Percentiles rank a stretch among this genome's conserved stretches.
These are phyloP conservation scores for Leptinotarsa defecta DNA, from an alignment of 1,140 invertebrate species.

Conservation along the genomic window DNA sequence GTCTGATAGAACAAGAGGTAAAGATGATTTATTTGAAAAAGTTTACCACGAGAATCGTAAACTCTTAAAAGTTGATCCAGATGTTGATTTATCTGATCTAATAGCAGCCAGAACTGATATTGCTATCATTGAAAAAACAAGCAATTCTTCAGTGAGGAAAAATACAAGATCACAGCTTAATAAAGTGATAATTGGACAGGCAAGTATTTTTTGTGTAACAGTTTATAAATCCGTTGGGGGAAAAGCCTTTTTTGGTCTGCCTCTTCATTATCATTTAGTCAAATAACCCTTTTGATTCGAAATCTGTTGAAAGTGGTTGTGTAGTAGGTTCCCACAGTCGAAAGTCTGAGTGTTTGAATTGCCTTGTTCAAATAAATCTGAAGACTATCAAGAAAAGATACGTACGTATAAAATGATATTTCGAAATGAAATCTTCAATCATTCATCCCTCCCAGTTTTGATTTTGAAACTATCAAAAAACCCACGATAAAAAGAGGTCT, in stretches of 20 bases:
- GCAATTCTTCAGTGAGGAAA: constrained; percentile 75
- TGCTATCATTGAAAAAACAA: constrained; percentile 86
- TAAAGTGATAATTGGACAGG: constrained; percentile 83
- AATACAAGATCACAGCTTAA: constrained; percentile 82
- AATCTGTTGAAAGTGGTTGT: too few relatives aligned
- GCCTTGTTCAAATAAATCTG: too few relatives aligned
- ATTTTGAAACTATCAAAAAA: too few relatives aligned
- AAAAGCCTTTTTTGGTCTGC: constrained; percentile 1
- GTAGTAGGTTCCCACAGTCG: too few relatives aligned
- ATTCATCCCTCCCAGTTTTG: too few relatives aligned
- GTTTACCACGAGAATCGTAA: constrained; percentile 72
- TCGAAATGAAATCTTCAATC: too few relatives aligned
- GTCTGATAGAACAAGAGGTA: constrained; percentile 79
- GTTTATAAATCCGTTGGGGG: too few relatives aligned
- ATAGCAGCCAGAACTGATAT: constrained; percentile 82
- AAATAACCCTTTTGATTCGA: too few relatives aligned
- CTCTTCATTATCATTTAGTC: background rate
- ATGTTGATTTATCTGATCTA: constrained; percentile 72
- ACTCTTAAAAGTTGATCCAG: constrained; percentile 65
- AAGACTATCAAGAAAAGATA: too few relatives aligned
- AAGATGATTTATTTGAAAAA: constrained; percentile 73
- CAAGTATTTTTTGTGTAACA: constrained; percentile 43
- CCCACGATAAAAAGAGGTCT: too few relatives aligned
- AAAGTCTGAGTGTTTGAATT: too few relatives aligned
- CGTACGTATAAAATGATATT: too few relatives aligned